phyloP scores from a whole-genome alignment of 2,888 invertebrate species.

The Trichopoda pennipes region DNA sequence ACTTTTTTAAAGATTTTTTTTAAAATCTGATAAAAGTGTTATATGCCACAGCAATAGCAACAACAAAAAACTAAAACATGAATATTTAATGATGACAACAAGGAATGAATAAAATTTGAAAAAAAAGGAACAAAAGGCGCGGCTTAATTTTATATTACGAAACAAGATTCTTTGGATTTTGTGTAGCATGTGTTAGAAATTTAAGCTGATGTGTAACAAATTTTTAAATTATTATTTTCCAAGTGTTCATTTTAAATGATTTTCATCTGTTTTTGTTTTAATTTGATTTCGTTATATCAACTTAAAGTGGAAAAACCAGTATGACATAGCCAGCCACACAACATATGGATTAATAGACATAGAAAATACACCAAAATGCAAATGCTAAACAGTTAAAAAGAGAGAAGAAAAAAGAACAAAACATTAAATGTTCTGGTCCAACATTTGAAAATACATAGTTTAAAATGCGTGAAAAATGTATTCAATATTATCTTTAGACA shows the following conservation, averaged over 20 bases:
- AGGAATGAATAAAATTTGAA: slow-evolving; percentile 17
- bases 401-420: background rate
- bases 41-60: background rate
- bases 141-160: slow-evolving; percentile 23
- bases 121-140: slow-evolving; percentile 52
- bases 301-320: slow-evolving; percentile 22
- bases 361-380: slow-evolving; percentile 47
- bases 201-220: slow-evolving; percentile 67
- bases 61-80: slow-evolving; percentile 36
- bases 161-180: slow-evolving; percentile 42
- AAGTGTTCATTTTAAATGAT: slow-evolving; percentile 56
- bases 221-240: slow-evolving; percentile 58
- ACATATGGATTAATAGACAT: slow-evolving; percentile 72
- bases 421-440: slow-evolving; percentile 54
- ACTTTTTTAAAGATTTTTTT: slow-evolving; percentile 34
- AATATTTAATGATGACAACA: slow-evolving; percentile 54
- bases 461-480: slow-evolving; percentile 68
- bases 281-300: slow-evolving; percentile 27
- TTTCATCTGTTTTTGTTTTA: slow-evolving; percentile 48
- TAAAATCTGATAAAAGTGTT: slow-evolving; percentile 30
- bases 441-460: slow-evolving; percentile 43
- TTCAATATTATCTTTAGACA: slow-evolving; percentile 67
- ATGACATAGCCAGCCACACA: slow-evolving; percentile 68
- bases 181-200: slow-evolving; percentile 65
- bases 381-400: slow-evolving; percentile 47